These are phyloP conservation scores for Poeciliopsis turneri DNA, from an alignment of 2,797 vertebrate species.

Conservation along the genomic window DNA sequence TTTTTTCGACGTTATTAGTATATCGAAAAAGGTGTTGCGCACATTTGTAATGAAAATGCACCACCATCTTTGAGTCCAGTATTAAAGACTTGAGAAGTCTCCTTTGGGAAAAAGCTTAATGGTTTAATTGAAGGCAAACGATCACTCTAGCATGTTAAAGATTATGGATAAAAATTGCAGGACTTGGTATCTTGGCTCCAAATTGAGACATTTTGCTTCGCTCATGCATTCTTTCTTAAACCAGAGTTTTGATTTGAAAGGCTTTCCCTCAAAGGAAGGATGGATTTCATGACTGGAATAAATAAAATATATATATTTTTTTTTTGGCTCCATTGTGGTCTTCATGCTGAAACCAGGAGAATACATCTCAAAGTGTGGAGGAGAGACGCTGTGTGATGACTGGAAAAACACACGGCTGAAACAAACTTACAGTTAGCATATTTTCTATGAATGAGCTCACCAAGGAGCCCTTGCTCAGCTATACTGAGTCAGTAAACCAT, in stretches of 20 bases:
- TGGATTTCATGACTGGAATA: conserved; percentile 23
- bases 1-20: too few relatives aligned
- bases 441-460: conserved; percentile 19
- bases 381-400: conserved; percentile 26
- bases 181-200: background rate
- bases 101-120: background rate
- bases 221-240: conserved; percentile 6
- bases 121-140: background rate
- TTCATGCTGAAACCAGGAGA: conserved; percentile 18
- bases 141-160: background rate
- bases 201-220: background rate
- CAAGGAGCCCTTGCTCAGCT: conserved; percentile 45
- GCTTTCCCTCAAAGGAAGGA: conserved; percentile 11
- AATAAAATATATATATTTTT: conserved; percentile 5
- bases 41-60: background rate
- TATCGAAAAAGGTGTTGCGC: too few relatives aligned
- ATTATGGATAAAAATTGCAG: background rate
- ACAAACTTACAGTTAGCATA: conserved; percentile 4
- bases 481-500: background rate
- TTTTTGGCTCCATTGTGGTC: conserved; percentile 41
- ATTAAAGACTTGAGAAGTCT: background rate
- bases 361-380: background rate
- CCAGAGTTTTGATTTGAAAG: background rate
- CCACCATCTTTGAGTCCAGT: background rate
- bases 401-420: conserved; percentile 6